These are phyloP conservation scores for Dioctria rufipes DNA, from an alignment of 2,888 invertebrate genomes.

Conservation along the genomic window DNA sequence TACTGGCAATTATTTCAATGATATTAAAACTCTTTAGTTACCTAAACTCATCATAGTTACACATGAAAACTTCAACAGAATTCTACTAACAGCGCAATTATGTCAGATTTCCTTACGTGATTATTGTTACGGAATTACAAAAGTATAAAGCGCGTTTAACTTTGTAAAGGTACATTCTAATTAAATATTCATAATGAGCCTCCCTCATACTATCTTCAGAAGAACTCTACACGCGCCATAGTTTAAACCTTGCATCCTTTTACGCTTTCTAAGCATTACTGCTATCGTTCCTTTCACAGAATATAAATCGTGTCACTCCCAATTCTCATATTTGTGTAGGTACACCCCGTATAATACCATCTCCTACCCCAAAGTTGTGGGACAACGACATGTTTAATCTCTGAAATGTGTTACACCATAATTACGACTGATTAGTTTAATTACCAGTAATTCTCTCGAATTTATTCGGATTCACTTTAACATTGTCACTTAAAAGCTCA, in stretches of 20 bases:
- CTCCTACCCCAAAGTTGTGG: background rate
- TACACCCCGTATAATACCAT: background rate
- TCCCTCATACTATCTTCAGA: slow-evolving; percentile 14
- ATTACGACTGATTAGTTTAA: slow-evolving; percentile 42
- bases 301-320: background rate
- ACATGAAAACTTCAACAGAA: too few relatives aligned
- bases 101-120: too few relatives aligned
- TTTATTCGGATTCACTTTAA: slow-evolving; percentile 37
- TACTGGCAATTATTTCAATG: too few relatives aligned
- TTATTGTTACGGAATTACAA: background rate
- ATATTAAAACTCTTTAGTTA: too few relatives aligned
- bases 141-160: slow-evolving; percentile 36
- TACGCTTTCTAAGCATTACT: background rate
- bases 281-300: background rate
- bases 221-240: slow-evolving; percentile 1
- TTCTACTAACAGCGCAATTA: too few relatives aligned
- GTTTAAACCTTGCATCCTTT: background rate
- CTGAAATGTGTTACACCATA: slow-evolving; percentile 44
- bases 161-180: background rate
- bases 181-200: slow-evolving; percentile 37
- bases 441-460: background rate
- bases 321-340: background rate
- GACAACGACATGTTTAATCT: slow-evolving; percentile 42
- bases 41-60: too few relatives aligned
- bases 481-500: slow-evolving; percentile 33